Base-by-base conservation (phyloP, 2,888 invertebrate genomes). In the Mamestra brassicae region DNA sequence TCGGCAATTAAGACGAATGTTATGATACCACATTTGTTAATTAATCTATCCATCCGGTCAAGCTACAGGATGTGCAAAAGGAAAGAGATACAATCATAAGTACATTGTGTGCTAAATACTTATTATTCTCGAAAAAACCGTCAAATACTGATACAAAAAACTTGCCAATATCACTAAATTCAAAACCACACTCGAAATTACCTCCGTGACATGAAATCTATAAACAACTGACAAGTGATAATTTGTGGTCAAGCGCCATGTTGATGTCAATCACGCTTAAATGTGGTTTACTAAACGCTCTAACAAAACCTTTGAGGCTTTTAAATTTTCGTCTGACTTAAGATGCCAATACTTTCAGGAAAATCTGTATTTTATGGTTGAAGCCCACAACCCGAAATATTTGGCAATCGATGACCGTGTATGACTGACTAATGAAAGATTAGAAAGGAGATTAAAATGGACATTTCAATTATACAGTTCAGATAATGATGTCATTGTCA, bases 161-260 rank as follows among this genome's bases (percentile, higher is more conserved):
- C 58, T 58, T 17, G 57, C 17, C 15, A 36, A 34, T 17, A 1
- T 36, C 36, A 58, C 36, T 58, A 3, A 58, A 8, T 58, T 36
- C 8, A 58, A 1, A 52, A 52, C 4, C 36, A 58, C 11, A 5
- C 11, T 60, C 1, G 13, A 58, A 72, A 50, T 71, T n/a, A 50
- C 17, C 7, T 13, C n/a, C 15, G 10, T 42, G 42, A 66, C 42
- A 66, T 34, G n/a, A n/a, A 67, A 67, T 15, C 15, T 17, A n/a
- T 3, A 3, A 57, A 26, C n/a, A 36, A 3, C 34, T 50, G 58
- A 52, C n/a, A 58, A 71, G 50, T 60, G 52, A 60, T 60, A 73
- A 73, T 38, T 61, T 73, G 73, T 73, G 26, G 52, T 54, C 34
- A 36, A 45, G 15, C 45, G 13, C 26, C 38, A 26, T 42, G 42